Conservation (phyloP, 1,140 invertebrate species). For the Lepidostoma basale region DNA sequence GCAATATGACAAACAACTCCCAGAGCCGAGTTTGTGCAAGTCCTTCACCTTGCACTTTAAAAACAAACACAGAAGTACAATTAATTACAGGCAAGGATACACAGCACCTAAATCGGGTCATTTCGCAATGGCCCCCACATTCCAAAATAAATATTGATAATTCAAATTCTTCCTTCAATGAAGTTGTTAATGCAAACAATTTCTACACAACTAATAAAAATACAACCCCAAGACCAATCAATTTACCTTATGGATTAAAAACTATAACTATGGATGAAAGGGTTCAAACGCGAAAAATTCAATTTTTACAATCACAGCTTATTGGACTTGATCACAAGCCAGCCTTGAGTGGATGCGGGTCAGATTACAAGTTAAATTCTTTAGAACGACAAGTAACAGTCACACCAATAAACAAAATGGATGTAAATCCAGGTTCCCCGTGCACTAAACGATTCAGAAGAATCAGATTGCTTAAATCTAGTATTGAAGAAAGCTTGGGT, state of each 20-base stretch:
- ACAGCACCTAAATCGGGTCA: neutral
- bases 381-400: constrained; percentile 38
- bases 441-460: constrained; percentile 63
- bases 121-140: neutral
- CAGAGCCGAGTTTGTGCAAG: constrained; percentile 12
- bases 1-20: neutral
- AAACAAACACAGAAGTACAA: constrained; percentile 23
- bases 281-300: constrained; percentile 60
- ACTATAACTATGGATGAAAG: constrained; percentile 59
- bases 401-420: constrained; percentile 47
- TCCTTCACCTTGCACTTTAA: constrained; percentile 33
- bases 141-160: neutral
- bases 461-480: constrained; percentile 64
- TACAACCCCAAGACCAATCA: constrained; percentile 47
- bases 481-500: constrained; percentile 70
- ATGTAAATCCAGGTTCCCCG: constrained; percentile 55
- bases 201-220: neutral
- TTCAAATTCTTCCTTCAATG: neutral
- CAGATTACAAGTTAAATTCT: constrained; percentile 37
- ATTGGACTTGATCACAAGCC: constrained; percentile 47
- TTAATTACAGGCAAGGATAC: neutral
- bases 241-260: constrained; percentile 58
- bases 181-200: neutral
- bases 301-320: constrained; percentile 57
- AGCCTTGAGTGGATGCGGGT: constrained; percentile 18